These are phyloP conservation scores for Dendrophyllia cribrosa DNA, from an alignment of 64 coral and sea anemone genomes.

Conservation along the genomic window DNA sequence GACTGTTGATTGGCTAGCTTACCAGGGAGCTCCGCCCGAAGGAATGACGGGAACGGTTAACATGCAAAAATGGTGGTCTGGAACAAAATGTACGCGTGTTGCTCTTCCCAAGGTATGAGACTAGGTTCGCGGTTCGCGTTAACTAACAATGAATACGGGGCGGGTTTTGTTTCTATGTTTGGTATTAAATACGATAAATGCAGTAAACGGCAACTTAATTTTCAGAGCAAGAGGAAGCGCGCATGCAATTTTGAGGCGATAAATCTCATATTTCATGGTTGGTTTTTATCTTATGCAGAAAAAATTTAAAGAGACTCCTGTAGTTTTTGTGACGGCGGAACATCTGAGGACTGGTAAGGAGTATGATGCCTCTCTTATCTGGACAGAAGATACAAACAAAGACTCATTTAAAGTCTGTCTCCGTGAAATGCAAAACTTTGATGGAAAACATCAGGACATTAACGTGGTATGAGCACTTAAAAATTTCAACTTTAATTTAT, in stretches of 20 bases:
- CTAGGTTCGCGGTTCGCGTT: too few relatives aligned
- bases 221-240: too few relatives aligned
- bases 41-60: constrained; percentile 22
- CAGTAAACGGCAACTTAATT: too few relatives aligned
- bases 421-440: constrained; percentile 64
- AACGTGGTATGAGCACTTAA: constrained; percentile 29
- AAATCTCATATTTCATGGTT: too few relatives aligned
- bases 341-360: constrained; percentile 14
- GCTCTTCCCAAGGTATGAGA: too few relatives aligned
- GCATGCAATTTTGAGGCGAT: too few relatives aligned
- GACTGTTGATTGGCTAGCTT: too few relatives aligned
- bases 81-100: neutral
- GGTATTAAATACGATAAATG: too few relatives aligned
- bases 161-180: too few relatives aligned
- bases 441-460: constrained; percentile 47
- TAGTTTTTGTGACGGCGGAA: constrained; percentile 39
- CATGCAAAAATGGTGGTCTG: neutral
- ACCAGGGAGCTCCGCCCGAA: neutral
- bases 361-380: constrained; percentile 39
- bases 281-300: neutral
- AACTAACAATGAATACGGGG: too few relatives aligned
- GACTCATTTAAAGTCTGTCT: constrained; percentile 54
- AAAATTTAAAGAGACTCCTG: constrained; percentile 23
- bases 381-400: constrained; percentile 30
- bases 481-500: too few relatives aligned